These are phyloP conservation scores for Phaethon lepturus DNA, from an alignment of 2,113 vertebrate species.

Conservation along the genomic window DNA sequence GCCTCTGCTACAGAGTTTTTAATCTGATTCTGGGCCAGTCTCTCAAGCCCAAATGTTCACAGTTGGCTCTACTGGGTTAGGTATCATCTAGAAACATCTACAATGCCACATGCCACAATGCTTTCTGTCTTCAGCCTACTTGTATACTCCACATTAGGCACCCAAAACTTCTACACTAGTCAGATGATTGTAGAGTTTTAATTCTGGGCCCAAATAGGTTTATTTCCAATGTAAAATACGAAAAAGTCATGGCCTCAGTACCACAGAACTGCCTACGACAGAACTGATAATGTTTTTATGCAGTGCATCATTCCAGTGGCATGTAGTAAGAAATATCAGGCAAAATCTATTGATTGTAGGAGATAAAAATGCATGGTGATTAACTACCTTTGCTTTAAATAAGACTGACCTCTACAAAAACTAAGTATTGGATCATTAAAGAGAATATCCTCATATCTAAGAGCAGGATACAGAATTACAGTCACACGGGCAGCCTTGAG, in stretches of 20 bases:
- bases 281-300: neutral
- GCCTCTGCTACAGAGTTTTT: neutral
- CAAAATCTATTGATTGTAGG: neutral
- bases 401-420: neutral
- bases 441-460: neutral
- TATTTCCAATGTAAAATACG: neutral
- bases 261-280: neutral
- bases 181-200: neutral
- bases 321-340: neutral
- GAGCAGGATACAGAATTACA: neutral
- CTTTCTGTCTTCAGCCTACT: neutral
- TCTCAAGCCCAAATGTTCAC: neutral
- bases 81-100: neutral
- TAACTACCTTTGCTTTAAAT: neutral
- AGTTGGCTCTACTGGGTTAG: neutral
- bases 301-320: neutral
- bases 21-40: neutral
- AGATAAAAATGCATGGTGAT: neutral
- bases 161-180: neutral
- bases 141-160: neutral
- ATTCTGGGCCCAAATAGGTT: neutral
- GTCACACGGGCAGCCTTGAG: neutral
- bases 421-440: neutral
- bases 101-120: accelerated
- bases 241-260: neutral